Percentiles rank a stretch among this genome's conserved stretches.
Conservation (phyloP, 1,140 invertebrate genomes). For the Plectus sambesii region DNA sequence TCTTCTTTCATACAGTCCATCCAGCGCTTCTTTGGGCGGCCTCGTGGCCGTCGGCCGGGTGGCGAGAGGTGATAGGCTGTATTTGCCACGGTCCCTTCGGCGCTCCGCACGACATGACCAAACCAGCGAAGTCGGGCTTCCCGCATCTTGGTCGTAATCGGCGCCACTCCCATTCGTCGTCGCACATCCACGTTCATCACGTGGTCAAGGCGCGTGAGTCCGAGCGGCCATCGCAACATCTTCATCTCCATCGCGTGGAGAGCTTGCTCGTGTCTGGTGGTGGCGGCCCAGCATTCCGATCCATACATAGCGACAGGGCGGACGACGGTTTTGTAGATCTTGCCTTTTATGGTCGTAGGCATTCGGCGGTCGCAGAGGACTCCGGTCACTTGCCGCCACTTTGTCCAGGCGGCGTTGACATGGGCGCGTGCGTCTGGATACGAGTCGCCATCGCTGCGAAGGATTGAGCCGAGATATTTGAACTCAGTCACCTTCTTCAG, state of each 20-base stretch:
- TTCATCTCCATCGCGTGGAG: conserved; percentile 1
- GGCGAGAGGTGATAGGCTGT: neutral
- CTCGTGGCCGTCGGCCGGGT: neutral
- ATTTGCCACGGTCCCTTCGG: neutral
- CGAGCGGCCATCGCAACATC: neutral
- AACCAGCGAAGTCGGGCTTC: neutral
- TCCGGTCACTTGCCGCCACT: neutral
- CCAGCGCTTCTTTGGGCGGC: neutral
- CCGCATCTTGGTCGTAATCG: neutral
- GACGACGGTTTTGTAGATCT: neutral
- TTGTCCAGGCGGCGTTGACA: neutral
- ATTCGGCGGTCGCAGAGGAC: neutral
- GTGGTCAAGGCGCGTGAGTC: neutral
- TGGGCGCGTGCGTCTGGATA: neutral
- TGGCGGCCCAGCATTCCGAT: neutral
- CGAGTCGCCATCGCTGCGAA: neutral
- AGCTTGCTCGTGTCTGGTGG: neutral
- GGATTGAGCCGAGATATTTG: neutral
- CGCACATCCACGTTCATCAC: neutral
- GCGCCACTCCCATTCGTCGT: neutral
- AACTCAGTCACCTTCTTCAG: neutral
- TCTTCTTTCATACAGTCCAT: neutral
- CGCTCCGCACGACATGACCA: neutral
- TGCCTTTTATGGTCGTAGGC: neutral
- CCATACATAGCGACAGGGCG: neutral